A percentile compares a stretch with the other conserved stretches of the same genome.
phyloP scores from a whole-genome alignment of 2,113 vertebrate genomes.

The Damaliscus lunatus region DNA sequence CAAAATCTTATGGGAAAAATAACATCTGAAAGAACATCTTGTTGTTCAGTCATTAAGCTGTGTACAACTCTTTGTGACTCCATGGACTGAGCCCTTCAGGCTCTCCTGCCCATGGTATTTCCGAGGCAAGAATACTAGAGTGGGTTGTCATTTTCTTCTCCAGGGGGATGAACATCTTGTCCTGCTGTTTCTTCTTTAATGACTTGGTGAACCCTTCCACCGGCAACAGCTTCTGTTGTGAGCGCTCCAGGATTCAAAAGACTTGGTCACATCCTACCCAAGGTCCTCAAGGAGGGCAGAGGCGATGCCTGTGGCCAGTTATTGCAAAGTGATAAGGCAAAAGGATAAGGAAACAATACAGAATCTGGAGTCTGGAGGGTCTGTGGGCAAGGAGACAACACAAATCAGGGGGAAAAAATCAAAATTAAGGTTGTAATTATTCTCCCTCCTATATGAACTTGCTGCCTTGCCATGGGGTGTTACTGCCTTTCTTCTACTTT shows the following conservation, averaged over 20 bases:
- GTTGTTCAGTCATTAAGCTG: not conserved
- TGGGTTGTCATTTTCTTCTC: not conserved
- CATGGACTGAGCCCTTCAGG: not conserved
- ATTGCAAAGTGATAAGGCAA: not conserved
- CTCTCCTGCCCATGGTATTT: not conserved
- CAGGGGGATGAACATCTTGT: not conserved
- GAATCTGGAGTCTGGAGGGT: not conserved
- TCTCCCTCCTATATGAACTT: not conserved
- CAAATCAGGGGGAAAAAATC: not conserved
- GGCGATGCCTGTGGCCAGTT: rapidly evolving
- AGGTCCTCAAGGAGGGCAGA: rapidly evolving
- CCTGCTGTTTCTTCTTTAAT: not conserved
- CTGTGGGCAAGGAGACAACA: not conserved
- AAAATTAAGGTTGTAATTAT: not conserved
- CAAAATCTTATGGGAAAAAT: not conserved
- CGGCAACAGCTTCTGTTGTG: not conserved
- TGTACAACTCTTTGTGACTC: not conserved
- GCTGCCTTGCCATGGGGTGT: not conserved
- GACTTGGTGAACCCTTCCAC: not conserved
- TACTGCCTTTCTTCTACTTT: not conserved
- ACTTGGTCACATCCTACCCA: not conserved
- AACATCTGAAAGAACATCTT: not conserved
- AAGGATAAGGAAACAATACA: not conserved
- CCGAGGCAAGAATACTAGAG: not conserved
- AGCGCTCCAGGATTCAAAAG: not conserved